Evolutionary conservation across 2,888 invertebrate genomes (phyloP), one percentile per base, ranked within the genome.

Genomic region (Drosophila eohydei): DNA sequence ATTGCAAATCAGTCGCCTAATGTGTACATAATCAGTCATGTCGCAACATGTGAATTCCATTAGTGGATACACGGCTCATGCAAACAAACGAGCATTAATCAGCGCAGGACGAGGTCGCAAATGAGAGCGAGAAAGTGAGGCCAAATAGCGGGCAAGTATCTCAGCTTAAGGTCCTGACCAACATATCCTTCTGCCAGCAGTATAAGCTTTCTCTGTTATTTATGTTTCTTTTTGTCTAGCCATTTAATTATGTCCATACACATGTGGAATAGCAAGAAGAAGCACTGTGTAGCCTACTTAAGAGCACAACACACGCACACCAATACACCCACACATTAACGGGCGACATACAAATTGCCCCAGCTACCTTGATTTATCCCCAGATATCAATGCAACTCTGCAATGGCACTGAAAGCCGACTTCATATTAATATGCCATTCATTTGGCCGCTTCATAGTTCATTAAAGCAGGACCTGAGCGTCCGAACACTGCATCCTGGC

Each of bases 21-120:
- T 86, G 86, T 81, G 81, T 77, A 88, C 87, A 90, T 88, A 90
- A 88, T 86, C 86, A 87, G 90, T 90, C 86, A 87, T 90, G 90
- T 90, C 75, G 81, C 88, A 75, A 87, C 86, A 87, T 90, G 89
- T 67, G 90, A 87, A 87, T 90, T 87, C 86, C 86, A 87, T 87
- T 87, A 90, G 86, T 84, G 80, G 65, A 73, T 84, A 87, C 83
- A 83, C 75, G 82, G 78, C 60, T 59, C 78, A 68, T 69, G 84
- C 73, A 79, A 88, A 88, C 84, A 88, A 90, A 83, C 81, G 74
- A 71, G 85, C 86, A 90, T 87, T 87, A 87, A 87, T 87, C 90
- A 87, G 89, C 71, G 43, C 69, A 68, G 61, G 36, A 52, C 21
- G 56, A 1, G n/a, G n/a, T n/a, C 11, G 38, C 38, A 41, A 54